These are phyloP conservation scores for Sebastolobus altivelis DNA, from an alignment of 2,797 vertebrate genomes.

Conservation along the genomic window DNA sequence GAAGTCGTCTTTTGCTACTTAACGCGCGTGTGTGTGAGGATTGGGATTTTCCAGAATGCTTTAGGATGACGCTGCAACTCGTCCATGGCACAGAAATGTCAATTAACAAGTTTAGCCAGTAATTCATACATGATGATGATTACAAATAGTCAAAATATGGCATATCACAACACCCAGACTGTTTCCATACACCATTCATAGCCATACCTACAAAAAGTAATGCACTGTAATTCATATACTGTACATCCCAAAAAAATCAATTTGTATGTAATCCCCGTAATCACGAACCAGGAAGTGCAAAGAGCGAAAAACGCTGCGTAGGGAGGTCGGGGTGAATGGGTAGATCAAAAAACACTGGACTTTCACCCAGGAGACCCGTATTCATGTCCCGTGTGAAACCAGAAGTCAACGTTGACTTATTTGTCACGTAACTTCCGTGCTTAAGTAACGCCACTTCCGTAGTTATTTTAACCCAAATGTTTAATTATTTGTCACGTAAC, in stretches of 20 bases:
- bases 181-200: no score
- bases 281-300: no score
- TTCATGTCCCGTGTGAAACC: rapidly evolving
- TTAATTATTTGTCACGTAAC: rapidly evolving
- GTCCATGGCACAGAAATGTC: background rate
- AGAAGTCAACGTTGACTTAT: no score
- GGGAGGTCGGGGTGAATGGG: no score
- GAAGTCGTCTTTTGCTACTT: slow-evolving; percentile 28
- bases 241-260: no score
- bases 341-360: no score
- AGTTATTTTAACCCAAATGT: rapidly evolving
- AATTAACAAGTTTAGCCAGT: background rate
- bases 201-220: no score
- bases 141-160: slow-evolving; percentile 4
- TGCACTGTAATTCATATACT: no score
- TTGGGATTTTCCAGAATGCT: slow-evolving; percentile 37
- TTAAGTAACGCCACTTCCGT: rapidly evolving
- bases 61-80: slow-evolving; percentile 13
- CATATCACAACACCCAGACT: background rate
- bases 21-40: slow-evolving; percentile 9
- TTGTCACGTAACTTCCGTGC: no score
- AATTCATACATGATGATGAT: background rate
- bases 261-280: no score
- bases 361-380: no score
- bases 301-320: rapidly evolving